Percentiles rank a stretch among this genome's conserved stretches.
These are phyloP conservation scores for Hormiphora californensis DNA, from an alignment of 37 sponge, comb jelly and placozoan species.

Conservation along the genomic window DNA sequence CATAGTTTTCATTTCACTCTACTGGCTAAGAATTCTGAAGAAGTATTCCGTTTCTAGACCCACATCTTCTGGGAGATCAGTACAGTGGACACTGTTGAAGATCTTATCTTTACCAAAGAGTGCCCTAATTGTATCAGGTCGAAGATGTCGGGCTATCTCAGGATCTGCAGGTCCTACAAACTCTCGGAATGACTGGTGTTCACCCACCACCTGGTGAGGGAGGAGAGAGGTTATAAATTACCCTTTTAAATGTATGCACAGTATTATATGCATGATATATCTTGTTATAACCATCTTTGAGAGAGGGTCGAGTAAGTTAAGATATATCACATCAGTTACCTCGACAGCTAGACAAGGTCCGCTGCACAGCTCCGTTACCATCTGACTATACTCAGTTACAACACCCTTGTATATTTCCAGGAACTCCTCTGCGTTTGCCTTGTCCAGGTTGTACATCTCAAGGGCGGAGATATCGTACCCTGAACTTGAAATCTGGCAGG, in stretches of 20 bases:
- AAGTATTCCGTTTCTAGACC: slow-evolving; percentile 66
- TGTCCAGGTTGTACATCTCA: slow-evolving; percentile 70
- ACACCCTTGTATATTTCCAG: slow-evolving; percentile 94
- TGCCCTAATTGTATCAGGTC: slow-evolving; percentile 84
- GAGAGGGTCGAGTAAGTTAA: no score
- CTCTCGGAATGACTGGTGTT: slow-evolving; percentile 70
- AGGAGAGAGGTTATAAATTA: no score
- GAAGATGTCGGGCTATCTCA: slow-evolving; percentile 84
- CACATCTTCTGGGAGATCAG: slow-evolving; percentile 90
- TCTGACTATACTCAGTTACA: slow-evolving; percentile 80
- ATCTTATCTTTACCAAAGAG: slow-evolving; percentile 86
- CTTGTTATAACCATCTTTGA: no score
- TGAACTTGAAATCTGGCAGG: neutral
- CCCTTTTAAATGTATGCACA: no score
- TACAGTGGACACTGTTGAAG: slow-evolving; percentile 89
- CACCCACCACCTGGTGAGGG: slow-evolving; percentile 48
- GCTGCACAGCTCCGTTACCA: slow-evolving; percentile 84
- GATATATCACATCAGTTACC: slow-evolving; percentile 63
- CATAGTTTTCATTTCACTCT: neutral
- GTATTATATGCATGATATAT: no score
- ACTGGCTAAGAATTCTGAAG: slow-evolving; percentile 54
- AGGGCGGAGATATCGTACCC: slow-evolving; percentile 60
- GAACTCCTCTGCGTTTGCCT: slow-evolving; percentile 88
- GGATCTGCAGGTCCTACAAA: slow-evolving; percentile 85
- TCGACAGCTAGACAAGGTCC: slow-evolving; percentile 97